A percentile compares a stretch with the other conserved stretches of the same genome.
These are phyloP conservation scores for Tipula vernalis DNA, from an alignment of 2,888 invertebrate species.

Conservation along the genomic window DNA sequence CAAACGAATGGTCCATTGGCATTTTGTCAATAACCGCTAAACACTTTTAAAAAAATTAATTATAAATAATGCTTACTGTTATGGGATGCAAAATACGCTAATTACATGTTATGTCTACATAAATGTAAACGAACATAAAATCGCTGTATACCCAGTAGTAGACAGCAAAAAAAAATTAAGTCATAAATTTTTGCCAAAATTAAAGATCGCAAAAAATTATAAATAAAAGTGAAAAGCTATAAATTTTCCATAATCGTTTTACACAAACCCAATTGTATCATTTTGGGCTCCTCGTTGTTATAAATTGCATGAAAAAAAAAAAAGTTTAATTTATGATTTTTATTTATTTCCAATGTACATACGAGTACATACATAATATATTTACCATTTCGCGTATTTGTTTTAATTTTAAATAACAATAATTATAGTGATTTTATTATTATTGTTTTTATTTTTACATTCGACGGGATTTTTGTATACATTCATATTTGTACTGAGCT, in stretches of 20 bases:
- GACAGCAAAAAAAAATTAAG: neutral
- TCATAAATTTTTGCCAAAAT: neutral
- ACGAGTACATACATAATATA: neutral
- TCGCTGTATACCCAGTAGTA: neutral
- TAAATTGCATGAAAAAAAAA: neutral
- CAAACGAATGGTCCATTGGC: neutral
- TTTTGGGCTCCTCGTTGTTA: neutral
- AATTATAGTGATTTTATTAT: neutral
- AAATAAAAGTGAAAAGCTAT: neutral
- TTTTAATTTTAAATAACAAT: neutral
- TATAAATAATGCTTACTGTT: neutral
- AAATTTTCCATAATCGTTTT: neutral
- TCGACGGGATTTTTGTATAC: neutral
- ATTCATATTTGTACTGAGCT: no score
- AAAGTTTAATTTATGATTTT: neutral
- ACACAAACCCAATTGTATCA: neutral
- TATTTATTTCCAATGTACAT: neutral
- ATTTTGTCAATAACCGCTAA: neutral
- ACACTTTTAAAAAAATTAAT: neutral
- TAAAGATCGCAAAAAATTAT: neutral
- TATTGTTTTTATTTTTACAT: neutral
- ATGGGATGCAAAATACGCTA: neutral
- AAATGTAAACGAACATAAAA: neutral
- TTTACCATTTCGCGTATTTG: neutral
- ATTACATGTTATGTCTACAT: neutral